A percentile compares a stretch with the other conserved stretches of the same genome.
Conservation (phyloP, 2,797 vertebrate genomes). For the Malurus splendens region DNA sequence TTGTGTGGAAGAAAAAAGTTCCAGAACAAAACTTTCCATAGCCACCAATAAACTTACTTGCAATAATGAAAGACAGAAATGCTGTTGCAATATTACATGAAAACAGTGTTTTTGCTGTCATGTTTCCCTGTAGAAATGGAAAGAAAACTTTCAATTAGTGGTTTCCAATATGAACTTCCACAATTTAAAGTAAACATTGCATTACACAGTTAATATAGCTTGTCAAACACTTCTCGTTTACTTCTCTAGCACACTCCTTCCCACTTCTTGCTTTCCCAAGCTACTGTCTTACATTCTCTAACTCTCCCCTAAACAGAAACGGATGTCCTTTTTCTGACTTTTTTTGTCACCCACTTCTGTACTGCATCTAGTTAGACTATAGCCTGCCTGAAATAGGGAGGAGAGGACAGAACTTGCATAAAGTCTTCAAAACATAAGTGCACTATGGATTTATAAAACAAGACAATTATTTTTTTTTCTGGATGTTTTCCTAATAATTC, state of each 20-base stretch:
- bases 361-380: background rate
- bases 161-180: background rate
- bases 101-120: background rate
- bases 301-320: background rate
- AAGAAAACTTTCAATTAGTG: background rate
- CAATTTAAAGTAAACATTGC: background rate
- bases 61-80: constrained; percentile 22
- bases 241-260: background rate
- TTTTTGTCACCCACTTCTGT: background rate
- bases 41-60: constrained; percentile 48
- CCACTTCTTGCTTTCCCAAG: background rate
- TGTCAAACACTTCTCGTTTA: background rate
- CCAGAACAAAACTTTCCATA: background rate
- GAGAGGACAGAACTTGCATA: background rate
- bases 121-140: background rate
- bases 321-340: background rate
- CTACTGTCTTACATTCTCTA: background rate
- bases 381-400: background rate
- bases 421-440: background rate
- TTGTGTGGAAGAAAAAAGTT: background rate
- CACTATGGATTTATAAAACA: background rate
- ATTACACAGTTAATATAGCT: background rate
- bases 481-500: background rate
- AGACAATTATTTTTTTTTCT: background rate
- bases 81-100: background rate